Conservation (phyloP, 2,888 invertebrate genomes). For the Microctonus hyperodae region DNA sequence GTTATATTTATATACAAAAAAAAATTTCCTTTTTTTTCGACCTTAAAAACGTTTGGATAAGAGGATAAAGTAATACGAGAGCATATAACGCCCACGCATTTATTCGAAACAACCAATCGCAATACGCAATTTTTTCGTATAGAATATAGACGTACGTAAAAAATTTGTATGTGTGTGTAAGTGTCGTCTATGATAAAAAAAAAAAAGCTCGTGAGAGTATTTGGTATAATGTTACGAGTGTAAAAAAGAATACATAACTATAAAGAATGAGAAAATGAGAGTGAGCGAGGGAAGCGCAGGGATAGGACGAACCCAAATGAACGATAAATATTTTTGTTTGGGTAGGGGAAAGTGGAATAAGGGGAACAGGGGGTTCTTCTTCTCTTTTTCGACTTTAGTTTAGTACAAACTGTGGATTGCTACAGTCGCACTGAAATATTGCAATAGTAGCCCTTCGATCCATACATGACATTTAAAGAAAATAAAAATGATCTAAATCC, state of each 20-base stretch:
- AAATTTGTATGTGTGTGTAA: slow-evolving; percentile 6
- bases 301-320: neutral
- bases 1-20: neutral
- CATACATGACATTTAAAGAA: no score
- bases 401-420: neutral
- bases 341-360: slow-evolving; percentile 1
- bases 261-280: neutral
- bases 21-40: neutral
- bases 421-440: slow-evolving; percentile 10
- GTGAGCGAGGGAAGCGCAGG: neutral
- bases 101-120: slow-evolving; percentile 44
- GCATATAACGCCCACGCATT: slow-evolving; percentile 43
- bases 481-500: neutral
- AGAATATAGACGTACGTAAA: slow-evolving; percentile 36
- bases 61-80: slow-evolving; percentile 32
- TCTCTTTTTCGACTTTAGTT: neutral
- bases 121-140: slow-evolving; percentile 44
- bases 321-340: neutral
- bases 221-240: neutral
- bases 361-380: no score
- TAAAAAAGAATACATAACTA: neutral
- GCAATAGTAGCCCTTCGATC: neutral
- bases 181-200: no score
- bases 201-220: slow-evolving; percentile 46
- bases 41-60: slow-evolving; percentile 22